Conservation (phyloP, 1,140 invertebrate species). For the Cydia amplana region DNA sequence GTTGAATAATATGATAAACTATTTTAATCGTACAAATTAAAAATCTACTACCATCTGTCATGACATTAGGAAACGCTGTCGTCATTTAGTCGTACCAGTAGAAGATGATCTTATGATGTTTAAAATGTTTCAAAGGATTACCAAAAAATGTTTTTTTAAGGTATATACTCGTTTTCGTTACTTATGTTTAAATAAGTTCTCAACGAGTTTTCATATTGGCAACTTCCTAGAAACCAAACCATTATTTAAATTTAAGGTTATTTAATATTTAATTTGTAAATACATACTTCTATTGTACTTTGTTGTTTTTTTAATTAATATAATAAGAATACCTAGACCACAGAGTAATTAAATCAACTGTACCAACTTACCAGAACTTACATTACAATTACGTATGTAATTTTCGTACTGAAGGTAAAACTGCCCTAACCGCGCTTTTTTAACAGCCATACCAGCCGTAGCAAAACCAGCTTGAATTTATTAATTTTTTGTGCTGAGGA, state of each 20-base stretch:
- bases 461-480: too few relatives aligned
- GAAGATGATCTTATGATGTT: background rate
- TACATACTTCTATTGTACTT: background rate
- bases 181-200: too few relatives aligned
- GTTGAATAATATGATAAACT: background rate
- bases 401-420: too few relatives aligned
- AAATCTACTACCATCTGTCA: background rate
- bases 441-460: too few relatives aligned
- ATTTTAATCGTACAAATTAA: background rate
- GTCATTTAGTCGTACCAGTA: background rate
- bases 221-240: background rate
- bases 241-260: background rate
- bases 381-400: too few relatives aligned
- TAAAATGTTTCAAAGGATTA: background rate
- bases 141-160: background rate
- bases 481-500: too few relatives aligned
- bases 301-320: background rate
- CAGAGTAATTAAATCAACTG: too few relatives aligned
- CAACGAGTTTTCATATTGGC: too few relatives aligned
- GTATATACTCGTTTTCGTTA: background rate
- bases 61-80: background rate
- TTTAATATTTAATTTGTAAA: conserved; percentile 17
- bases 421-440: too few relatives aligned
- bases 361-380: too few relatives aligned
- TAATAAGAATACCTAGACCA: too few relatives aligned